Evolutionary conservation across 2,113 vertebrate species (phyloP), one percentile per base, ranked within the genome.

Genomic region (Eonycteris spelaea): DNA sequence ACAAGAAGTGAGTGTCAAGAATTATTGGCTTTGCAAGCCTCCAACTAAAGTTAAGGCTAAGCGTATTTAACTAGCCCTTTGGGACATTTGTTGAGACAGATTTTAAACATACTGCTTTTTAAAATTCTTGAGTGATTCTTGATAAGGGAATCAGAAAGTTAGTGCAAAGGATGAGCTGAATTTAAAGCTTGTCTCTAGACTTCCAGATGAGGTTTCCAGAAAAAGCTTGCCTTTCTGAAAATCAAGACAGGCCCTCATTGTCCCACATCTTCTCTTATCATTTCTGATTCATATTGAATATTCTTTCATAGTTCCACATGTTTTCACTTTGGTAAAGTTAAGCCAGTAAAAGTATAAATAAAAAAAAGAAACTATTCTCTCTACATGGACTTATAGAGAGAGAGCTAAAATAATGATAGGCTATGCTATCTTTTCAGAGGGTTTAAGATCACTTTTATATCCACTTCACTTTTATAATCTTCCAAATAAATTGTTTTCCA

Each of bases 41-140:
- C 92, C 89, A 96, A 94, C 85, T 90, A 90, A 96, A 91, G 78
- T 95, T 67, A 91, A 94, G 53, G 5, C 67, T 63, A 67, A 95
- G n/a, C 24, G 55, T 80, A 57, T 92, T 95, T 95, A 96, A 88
- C 65, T 94, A 95, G 95, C n/a, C 61, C 61, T 89, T 96, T 83
- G 75, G 94, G 85, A 93, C 9, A 88, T 90, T 51, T 68, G 48
- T 88, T 88, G 80, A 98, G 67, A 95, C 43, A 91, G 40, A 95
- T 94, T 90, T 78, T 63, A 95, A 91, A 85, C 28, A 40, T 10
- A 48, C 45, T 90, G 21, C 28, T 65, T 73, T 93, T 90, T 82
- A 86, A 43, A 73, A 10, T 87, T 94, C 77, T 88, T 90, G 38
- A 78, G 38, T 75, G 53, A 92, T 92, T 12, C 40, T 97, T 61